These are phyloP conservation scores for Thermophis baileyi DNA, from an alignment of 2,113 vertebrate species.

Conservation along the genomic window DNA sequence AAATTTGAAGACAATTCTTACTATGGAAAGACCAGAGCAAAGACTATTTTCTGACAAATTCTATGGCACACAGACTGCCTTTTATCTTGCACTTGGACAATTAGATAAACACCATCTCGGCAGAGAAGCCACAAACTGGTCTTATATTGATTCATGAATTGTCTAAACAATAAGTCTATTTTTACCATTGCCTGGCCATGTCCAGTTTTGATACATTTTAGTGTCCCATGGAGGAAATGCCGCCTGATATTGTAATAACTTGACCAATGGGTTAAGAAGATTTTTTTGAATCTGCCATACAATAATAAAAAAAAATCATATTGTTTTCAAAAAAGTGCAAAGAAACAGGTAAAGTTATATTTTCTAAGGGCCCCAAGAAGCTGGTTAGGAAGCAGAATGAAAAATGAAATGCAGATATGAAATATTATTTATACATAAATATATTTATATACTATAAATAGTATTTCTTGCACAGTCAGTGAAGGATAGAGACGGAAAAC, in stretches of 20 bases:
- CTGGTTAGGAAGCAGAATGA: background rate
- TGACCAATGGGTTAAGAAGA: slow-evolving; percentile 27
- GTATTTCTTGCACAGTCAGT: background rate
- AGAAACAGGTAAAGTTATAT: background rate
- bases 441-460: background rate
- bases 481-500: background rate
- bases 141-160: background rate
- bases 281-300: slow-evolving; percentile 15
- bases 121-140: background rate
- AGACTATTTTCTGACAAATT: background rate
- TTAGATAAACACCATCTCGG: background rate
- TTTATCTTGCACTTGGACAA: background rate
- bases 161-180: background rate
- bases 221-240: slow-evolving; percentile 27
- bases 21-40: background rate
- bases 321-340: background rate
- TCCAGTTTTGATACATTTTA: background rate
- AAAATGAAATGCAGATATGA: slow-evolving; percentile 4
- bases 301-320: background rate
- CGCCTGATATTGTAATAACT: background rate
- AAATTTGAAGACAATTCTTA: background rate
- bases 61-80: background rate
- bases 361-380: background rate
- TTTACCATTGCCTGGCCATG: background rate
- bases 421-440: slow-evolving; percentile 1